A percentile compares a stretch with the other conserved stretches of the same genome.
phyloP scores from a whole-genome alignment of 2,888 invertebrate species.

The Cephus sareptanus region DNA sequence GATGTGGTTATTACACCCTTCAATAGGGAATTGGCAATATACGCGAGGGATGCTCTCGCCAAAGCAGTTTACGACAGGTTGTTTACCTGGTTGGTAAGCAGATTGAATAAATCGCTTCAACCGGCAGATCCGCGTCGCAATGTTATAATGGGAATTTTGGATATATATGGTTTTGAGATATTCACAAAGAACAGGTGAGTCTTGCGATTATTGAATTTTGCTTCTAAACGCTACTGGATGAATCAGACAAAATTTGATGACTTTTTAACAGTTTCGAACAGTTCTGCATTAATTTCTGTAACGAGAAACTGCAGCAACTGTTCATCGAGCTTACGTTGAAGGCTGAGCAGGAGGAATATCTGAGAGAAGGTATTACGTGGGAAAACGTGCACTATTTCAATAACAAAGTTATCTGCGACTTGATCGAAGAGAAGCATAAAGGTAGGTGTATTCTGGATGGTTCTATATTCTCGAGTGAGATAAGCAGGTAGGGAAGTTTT shows the following conservation, averaged over 20 bases:
- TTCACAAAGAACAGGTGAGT: conserved; percentile 86
- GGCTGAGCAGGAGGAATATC: conserved; percentile 93
- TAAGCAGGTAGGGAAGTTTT: background rate
- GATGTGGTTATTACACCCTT: conserved; percentile 87
- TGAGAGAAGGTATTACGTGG: conserved; percentile 92
- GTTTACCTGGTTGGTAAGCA: conserved; percentile 89
- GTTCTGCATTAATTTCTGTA: conserved; percentile 96
- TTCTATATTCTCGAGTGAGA: conserved; percentile 5
- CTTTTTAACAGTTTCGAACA: conserved; percentile 80
- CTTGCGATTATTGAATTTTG: background rate
- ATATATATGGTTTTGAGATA: conserved; percentile 96
- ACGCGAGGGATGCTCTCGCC: conserved; percentile 89
- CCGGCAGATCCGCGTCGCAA: conserved; percentile 70
- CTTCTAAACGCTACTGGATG: background rate
- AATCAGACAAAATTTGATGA: background rate
- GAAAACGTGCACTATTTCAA: conserved; percentile 90
- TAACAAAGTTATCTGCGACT: conserved; percentile 92
- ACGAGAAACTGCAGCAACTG: conserved; percentile 93
- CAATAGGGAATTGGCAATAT: conserved; percentile 83
- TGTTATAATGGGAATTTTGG: conserved; percentile 87
- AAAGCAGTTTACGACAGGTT: conserved; percentile 92
- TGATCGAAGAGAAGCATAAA: conserved; percentile 90
- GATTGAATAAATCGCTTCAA: conserved; percentile 81
- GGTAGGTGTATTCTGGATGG: conserved; percentile 66
- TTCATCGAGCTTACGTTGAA: conserved; percentile 92